Base-by-base conservation (phyloP, 2,888 invertebrate genomes). In the Tenthredo amoena region DNA sequence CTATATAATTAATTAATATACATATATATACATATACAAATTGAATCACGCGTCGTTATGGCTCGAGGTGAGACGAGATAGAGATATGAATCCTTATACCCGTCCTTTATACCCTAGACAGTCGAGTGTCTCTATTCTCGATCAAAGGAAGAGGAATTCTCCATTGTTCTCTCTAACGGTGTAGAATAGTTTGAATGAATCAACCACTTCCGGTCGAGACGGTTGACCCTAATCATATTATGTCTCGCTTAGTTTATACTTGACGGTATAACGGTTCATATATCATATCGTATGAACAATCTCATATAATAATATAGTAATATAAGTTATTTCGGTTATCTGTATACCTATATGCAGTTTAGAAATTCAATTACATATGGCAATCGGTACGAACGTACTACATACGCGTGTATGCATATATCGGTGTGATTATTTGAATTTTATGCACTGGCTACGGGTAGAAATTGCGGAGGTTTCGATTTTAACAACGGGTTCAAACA, bases 181-280 rank as follows among this genome's bases (percentile, higher is more conserved):
- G 10, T 40, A 12, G 81, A 62, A 37, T 40, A 58, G 81, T 81
- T 81, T 81, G 81, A 81, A 81, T 81, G 81, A 81, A 81, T 81
- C 62, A 62, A 81, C 81, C 81, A 81, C 81, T 81, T 81, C 81
- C 81, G 81, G 81, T 81, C 62, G 81, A 81, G 81, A 62, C 62
- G 81, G 34, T 81, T 81, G 81, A 81, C 81, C 81, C 81, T 81
- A 81, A 81, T 81, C 34, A 77, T 81, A 62, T 79, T 79, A 62
- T 34, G 37, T 62, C 62, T 21, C 58, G 79, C 50, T 40, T 47
- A n/a, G n/a, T n/a, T 37, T 21, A 47, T 47, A 26, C 26, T 62
- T 10, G 62, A 10, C 3, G 12, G 47, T 47, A 47, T 15, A 47
- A 47, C 12, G 47, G 15, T 47, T 47, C 4, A 47, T 47, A 47